Percentiles rank a stretch among this genome's conserved stretches.
Conservation (phyloP, 2,888 invertebrate species). For the Eilema depressum region DNA sequence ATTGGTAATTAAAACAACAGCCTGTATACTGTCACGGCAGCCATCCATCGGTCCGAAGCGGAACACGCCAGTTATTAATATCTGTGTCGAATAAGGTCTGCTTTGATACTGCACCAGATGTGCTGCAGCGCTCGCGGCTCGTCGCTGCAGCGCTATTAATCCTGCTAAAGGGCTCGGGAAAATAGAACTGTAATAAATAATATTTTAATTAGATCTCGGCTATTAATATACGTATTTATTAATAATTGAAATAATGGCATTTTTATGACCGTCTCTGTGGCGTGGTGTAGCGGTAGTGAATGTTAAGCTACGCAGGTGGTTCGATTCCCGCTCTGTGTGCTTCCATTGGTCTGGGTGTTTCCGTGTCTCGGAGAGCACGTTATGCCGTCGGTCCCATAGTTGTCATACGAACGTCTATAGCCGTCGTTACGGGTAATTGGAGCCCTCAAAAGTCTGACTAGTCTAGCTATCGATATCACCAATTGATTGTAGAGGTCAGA, state of each 20-base stretch:
- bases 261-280: too few species aligned
- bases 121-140: conserved; percentile 1
- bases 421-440: too few species aligned
- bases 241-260: not conserved
- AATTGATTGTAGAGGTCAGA: too few species aligned
- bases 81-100: conserved; percentile 25
- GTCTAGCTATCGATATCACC: too few species aligned
- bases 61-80: conserved; percentile 39
- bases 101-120: conserved; percentile 36
- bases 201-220: conserved; percentile 10
- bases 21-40: conserved; percentile 7
- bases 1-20: not conserved
- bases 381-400: too few species aligned
- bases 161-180: conserved; percentile 12
- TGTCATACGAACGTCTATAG: too few species aligned
- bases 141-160: conserved; percentile 15
- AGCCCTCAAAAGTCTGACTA: too few species aligned
- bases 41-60: conserved; percentile 6
- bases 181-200: conserved; percentile 11
- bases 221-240: conserved; percentile 9
- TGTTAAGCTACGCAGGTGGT: too few species aligned
- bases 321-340: too few species aligned
- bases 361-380: too few species aligned
- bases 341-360: too few species aligned
- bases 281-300: too few species aligned